Base-by-base conservation (phyloP, 2,888 invertebrate species). In the Mythimna ferrago region DNA sequence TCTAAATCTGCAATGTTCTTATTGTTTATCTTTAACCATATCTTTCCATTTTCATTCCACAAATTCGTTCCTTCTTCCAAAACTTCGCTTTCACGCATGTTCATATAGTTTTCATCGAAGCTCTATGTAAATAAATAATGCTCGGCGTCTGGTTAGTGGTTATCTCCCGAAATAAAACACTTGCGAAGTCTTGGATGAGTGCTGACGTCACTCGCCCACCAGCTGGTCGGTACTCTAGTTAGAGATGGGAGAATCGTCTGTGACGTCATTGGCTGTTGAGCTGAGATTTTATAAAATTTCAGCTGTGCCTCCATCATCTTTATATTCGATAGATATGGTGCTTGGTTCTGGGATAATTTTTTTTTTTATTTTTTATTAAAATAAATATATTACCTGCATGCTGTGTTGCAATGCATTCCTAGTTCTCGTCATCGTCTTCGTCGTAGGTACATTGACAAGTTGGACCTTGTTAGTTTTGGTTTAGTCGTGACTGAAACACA, bases 101-200 rank as follows among this genome's bases (percentile, higher is more conserved):
- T 85, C 81, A 87, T 87, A 86, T 75, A 83, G 85, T 84, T 88
- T 84, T 87, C 88, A 85, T 86, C 88, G 72, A 75, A 66, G 73
- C 66, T 65, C 77, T 65, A 68, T 78, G 87, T 87, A 88, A 89
- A 89, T 88, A 89, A 87, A 87, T 84, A 82, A 73, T 69, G 53
- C 48, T 14, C 48, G 57, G 77, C 80, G 78, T 88, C 88, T 89
- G 88, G 83, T 66, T 21, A 62, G 79, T 51, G 35, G 77, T 86
- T 88, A 84, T 83, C 83, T 81, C 84, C 75, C 73, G 69, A 88
- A 86, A 89, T 87, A 88, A 85, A 86, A 80, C 86, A 76, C 85
- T 86, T 66, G 68, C 72, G 73, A 9, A 69, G 41, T 61, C 61
- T 77, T 77, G 61, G 78, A 72, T 68, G 76, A 84, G 80, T 78